Evolutionary conservation across 2,888 invertebrate species (phyloP).

Genomic region (Drosophila sordidula): DNA sequence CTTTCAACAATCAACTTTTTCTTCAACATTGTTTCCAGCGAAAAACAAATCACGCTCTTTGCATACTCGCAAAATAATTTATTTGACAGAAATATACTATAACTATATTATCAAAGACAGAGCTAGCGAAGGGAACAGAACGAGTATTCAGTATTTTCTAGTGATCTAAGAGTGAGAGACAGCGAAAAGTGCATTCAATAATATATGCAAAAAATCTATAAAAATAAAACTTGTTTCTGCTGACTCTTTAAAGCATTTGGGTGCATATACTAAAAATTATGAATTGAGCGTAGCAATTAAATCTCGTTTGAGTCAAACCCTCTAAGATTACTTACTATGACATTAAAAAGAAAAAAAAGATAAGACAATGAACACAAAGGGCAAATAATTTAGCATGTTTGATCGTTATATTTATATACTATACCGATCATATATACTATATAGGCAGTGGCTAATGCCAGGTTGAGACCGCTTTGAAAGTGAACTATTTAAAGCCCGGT

Average conservation of each 20-base stretch:
- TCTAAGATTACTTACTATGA: slow-evolving; percentile 10
- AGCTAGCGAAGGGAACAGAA: no score
- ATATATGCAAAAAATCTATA: no score
- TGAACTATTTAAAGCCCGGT: slow-evolving; percentile 17
- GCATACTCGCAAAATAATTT: no score
- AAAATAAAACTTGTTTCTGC: slow-evolving; percentile 10
- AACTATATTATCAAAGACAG: no score
- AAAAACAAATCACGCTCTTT: no score
- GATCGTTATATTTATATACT: slow-evolving; percentile 1
- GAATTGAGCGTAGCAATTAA: background rate
- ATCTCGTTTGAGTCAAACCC: slow-evolving; percentile 15
- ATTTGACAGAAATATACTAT: no score
- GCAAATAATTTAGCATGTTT: slow-evolving; percentile 19
- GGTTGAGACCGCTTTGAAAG: slow-evolving; percentile 4
- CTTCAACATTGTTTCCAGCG: no score
- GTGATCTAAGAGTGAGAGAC: no score
- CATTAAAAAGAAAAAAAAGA: slow-evolving; percentile 2
- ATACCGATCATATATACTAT: background rate
- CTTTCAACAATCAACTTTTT: no score
- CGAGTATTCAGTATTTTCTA: no score
- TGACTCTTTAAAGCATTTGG: slow-evolving; percentile 1
- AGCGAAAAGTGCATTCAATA: no score
- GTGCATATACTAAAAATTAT: slow-evolving; percentile 9
- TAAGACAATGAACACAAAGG: background rate
- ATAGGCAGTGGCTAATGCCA: slow-evolving; percentile 17